Base-by-base conservation (phyloP, 2,113 vertebrate species). In the Mirounga angustirostris region DNA sequence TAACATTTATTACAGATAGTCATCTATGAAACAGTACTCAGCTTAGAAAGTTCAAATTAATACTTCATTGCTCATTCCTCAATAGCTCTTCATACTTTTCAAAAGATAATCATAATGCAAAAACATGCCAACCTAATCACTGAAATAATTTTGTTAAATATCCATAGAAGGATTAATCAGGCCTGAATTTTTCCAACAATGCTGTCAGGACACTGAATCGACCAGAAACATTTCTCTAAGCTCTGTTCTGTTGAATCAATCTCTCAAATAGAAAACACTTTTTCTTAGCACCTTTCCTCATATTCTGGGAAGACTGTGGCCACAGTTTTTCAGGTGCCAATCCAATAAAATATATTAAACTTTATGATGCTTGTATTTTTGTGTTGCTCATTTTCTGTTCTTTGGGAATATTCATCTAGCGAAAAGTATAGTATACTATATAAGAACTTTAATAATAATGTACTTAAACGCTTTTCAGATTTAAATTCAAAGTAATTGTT, bases 41-140 rank as follows among this genome's bases (percentile, higher is more conserved):
- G 22, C 36, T 61, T 10, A 88, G 80, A 89, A 91, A 22, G 7
- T 87, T 79, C 19, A 96, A 89, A 79, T 96, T 93, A 88, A 52
- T 61, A 69, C 4, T 76, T 93, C 19, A 86, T 87, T 85, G 12
- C 69, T 50, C n/a, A 2, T 43, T 81, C 5, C 36, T 83, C 26
- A 94, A 12, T 92, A 80, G 74, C 63, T 65, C 18, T 67, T 61
- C 79, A 74, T 56, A 54, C 1, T 5, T 90, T 96, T 96, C 30
- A 74, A 94, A 93, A 83, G 50, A 67, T 80, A 14, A 89, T 61
- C 16, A 52, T 14, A 43, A 71, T 71, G 15, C 76, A 89, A 87
- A n/a, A 93, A 69, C 73, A 88, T 52, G 33, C 21, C 7, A 79
- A 16, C 11, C 59, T 40, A 78, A n/a, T 85, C 21, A 80, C 69